phyloP scores from a whole-genome alignment of 2,797 vertebrate genomes.

The Semaprochilodus insignis region DNA sequence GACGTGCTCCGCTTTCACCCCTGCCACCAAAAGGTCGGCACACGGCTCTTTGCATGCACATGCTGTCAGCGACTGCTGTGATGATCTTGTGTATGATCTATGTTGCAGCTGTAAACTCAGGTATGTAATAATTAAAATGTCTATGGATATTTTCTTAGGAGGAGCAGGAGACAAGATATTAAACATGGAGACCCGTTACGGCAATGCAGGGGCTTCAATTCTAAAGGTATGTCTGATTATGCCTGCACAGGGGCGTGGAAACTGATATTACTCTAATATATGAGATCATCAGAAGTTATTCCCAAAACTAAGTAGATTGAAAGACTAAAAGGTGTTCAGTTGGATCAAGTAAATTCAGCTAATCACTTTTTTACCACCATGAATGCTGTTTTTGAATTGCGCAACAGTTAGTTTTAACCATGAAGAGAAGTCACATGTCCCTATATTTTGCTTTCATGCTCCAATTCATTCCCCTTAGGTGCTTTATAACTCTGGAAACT shows the following conservation, averaged over 20 bases:
- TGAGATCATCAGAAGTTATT: too few species aligned
- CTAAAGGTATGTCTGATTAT: constrained; percentile 67
- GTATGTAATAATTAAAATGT: background rate
- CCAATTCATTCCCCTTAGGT: too few species aligned
- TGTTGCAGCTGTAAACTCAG: background rate
- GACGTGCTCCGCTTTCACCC: constrained; percentile 72
- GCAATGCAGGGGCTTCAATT: constrained; percentile 77
- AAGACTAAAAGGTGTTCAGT: too few species aligned
- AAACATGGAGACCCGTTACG: constrained; percentile 77
- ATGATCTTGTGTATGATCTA: too few species aligned
- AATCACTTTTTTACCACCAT: too few species aligned
- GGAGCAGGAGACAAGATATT: constrained; percentile 78
- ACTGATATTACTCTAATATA: background rate
- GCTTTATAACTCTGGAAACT: too few species aligned
- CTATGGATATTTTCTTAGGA: constrained; percentile 60
- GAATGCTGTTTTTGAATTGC: too few species aligned
- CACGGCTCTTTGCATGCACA: background rate
- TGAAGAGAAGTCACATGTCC: too few species aligned
- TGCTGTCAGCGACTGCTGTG: background rate
- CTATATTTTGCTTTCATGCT: too few species aligned
- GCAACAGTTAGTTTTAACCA: too few species aligned
- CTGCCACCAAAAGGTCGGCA: constrained; percentile 71
- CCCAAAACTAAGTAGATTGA: too few species aligned
- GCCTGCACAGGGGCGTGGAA: background rate
- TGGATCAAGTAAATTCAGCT: too few species aligned